Conservation (phyloP, 2,797 vertebrate genomes). For the Emys orbicularis region DNA sequence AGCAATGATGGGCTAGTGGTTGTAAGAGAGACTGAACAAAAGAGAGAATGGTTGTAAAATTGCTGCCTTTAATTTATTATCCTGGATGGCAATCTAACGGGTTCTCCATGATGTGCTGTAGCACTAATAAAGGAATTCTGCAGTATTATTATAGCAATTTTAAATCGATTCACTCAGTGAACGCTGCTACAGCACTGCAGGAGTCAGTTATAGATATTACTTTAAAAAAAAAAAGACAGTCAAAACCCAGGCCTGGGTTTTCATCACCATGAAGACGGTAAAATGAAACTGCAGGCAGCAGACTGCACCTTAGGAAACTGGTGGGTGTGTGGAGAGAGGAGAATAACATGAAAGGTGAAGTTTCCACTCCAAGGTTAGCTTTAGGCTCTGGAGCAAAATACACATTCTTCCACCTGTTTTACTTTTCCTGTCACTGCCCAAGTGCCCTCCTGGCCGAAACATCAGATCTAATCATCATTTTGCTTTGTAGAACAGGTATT, state of each 20-base stretch:
- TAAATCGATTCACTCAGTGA: constrained; percentile 55
- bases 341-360: neutral
- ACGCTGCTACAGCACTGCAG: neutral
- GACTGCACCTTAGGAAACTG: constrained; percentile 21
- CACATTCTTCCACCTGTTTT: constrained; percentile 31
- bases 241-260: constrained; percentile 7
- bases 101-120: constrained; percentile 57
- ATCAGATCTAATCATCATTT: neutral
- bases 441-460: constrained; percentile 25
- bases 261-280: constrained; percentile 20
- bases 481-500: neutral
- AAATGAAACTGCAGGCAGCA: constrained; percentile 27
- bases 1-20: constrained; percentile 19
- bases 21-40: constrained; percentile 36
- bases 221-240: constrained; percentile 12
- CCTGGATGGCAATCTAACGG: constrained; percentile 62
- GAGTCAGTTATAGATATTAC: constrained; percentile 65
- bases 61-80: constrained; percentile 66
- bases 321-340: neutral
- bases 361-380: constrained; percentile 46
- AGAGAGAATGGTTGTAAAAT: constrained; percentile 56
- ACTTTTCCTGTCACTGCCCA: constrained; percentile 1
- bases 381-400: neutral
- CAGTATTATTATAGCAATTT: constrained; percentile 70
- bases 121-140: constrained; percentile 70